Base-by-base conservation (phyloP, 2,113 vertebrate genomes). In the Sardina pilchardus region DNA sequence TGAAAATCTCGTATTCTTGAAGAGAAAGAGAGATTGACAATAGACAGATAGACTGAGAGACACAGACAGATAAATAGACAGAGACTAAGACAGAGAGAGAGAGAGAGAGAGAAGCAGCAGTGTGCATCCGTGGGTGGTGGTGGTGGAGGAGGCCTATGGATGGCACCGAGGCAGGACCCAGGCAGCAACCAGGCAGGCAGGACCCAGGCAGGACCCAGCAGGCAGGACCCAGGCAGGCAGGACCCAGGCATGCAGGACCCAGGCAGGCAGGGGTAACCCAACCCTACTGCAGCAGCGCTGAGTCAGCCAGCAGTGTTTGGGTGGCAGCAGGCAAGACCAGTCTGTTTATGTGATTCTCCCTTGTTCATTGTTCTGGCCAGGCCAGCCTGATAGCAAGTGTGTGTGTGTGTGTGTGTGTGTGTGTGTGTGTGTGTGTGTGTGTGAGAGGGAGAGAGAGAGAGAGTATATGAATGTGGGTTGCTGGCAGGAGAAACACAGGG, bases 391-490 rank as follows among this genome's bases (percentile, higher is more conserved):
- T 36, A 36, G 71, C 16, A 14, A 36, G 71, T 1, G 71, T 7
- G 71, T 39, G 26, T 78, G 71, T 78, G 71, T 78, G 30, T 34
- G 26, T 30, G 63, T 30, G 75, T 85, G 42, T 81, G 39, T 48
- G 75, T 84, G 56, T 82, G 45, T 81, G 21, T 81, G 30, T 84
- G 83, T 75, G 56, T 67, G 53, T 47, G n/a, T 42, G 56, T 84
- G 36, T 71, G 36, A 43, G 56, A 42, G 84, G 78, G 44, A 56
- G 78, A 67, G 75, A n/a, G 48, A 75, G 85, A 84, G 63, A 59
- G 78, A 82, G 56, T 30, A 9, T 30, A 9, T 30, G 63, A 2
- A 6, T 71, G 63, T 71, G 63, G 6, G 26, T 30, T 75, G 24
- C 39, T 34, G 34, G 71, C 71, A 78, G 30, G 34, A 36, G 30